These are phyloP conservation scores for Leptothorax acervorum DNA, from an alignment of 2,888 invertebrate genomes.

Conservation along the genomic window DNA sequence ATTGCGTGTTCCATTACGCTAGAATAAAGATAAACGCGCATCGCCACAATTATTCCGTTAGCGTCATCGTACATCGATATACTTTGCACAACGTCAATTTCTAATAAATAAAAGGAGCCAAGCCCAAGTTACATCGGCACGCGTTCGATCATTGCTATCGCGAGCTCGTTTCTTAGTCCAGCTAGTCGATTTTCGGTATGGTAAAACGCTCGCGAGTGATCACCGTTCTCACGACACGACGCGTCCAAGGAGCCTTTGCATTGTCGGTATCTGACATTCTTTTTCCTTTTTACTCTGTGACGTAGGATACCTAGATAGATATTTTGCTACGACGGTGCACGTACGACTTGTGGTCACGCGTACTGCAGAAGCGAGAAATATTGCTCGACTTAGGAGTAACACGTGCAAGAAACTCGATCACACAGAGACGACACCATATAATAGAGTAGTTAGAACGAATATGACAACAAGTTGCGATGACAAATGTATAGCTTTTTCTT, in stretches of 20 bases:
- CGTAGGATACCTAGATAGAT: slow-evolving; percentile 78
- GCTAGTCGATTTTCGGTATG: slow-evolving; percentile 10
- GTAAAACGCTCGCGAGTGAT: background rate
- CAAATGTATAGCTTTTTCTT: slow-evolving; percentile 25
- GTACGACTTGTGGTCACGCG: slow-evolving; percentile 29
- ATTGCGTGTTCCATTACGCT: slow-evolving; percentile 40
- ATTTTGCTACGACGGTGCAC: slow-evolving; percentile 70
- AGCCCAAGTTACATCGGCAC: slow-evolving; percentile 12
- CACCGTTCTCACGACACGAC: slow-evolving; percentile 18
- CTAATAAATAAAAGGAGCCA: slow-evolving; percentile 40
- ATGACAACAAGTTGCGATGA: background rate
- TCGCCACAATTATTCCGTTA: slow-evolving; percentile 40
- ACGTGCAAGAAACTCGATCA: slow-evolving; percentile 8
- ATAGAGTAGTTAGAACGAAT: background rate
- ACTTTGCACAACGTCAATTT: slow-evolving; percentile 65
- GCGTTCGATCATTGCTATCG: slow-evolving; percentile 4
- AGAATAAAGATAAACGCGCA: slow-evolving; percentile 36
- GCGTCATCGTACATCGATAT: slow-evolving; percentile 63
- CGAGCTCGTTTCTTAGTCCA: slow-evolving; percentile 27
- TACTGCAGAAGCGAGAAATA: slow-evolving; percentile 38
- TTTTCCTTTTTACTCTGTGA: slow-evolving; percentile 72
- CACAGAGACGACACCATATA: background rate
- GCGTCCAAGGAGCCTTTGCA: slow-evolving; percentile 71
- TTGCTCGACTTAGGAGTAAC: slow-evolving; percentile 36
- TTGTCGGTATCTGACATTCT: slow-evolving; percentile 80